These are phyloP conservation scores for Muscicapa adusta DNA, from an alignment of 2,113 vertebrate genomes.

Conservation along the genomic window DNA sequence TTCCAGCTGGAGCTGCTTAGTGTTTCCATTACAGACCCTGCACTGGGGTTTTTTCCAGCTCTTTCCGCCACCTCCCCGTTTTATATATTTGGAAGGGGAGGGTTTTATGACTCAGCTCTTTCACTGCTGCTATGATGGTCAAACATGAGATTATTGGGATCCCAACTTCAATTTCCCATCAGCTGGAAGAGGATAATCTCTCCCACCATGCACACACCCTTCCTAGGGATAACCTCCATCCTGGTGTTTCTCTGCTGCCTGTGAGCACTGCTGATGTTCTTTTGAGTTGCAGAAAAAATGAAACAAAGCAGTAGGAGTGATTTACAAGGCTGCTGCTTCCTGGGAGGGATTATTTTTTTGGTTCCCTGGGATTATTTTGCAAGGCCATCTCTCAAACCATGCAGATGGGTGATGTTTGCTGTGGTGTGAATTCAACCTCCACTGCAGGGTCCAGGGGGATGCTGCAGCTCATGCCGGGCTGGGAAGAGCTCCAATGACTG, in stretches of 20 bases:
- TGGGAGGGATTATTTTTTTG: neutral
- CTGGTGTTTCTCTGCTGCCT: neutral
- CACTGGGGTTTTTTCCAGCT: neutral
- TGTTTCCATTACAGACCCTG: constrained; percentile 50
- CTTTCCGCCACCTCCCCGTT: rapidly evolving
- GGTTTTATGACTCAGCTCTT: constrained; percentile 66
- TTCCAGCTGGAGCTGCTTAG: constrained; percentile 69
- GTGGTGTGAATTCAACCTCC: neutral
- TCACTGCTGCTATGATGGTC: constrained; percentile 6
- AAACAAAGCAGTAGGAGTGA: neutral
- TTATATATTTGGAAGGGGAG: neutral
- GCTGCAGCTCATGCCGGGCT: neutral
- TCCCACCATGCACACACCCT: neutral
- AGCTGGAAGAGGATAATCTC: neutral
- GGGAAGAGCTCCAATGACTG: neutral
- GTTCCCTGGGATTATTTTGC: neutral
- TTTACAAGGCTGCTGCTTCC: neutral
- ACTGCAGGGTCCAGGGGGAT: neutral
- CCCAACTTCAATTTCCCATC: neutral
- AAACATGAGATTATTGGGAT: neutral
- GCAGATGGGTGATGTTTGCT: neutral
- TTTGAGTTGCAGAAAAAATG: neutral
- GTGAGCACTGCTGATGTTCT: neutral
- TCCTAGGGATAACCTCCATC: neutral
- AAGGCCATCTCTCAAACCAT: neutral